Evolutionary conservation across 2,797 vertebrate genomes (phyloP), one percentile per base, ranked within the genome.

Genomic region (Gila robusta): DNA sequence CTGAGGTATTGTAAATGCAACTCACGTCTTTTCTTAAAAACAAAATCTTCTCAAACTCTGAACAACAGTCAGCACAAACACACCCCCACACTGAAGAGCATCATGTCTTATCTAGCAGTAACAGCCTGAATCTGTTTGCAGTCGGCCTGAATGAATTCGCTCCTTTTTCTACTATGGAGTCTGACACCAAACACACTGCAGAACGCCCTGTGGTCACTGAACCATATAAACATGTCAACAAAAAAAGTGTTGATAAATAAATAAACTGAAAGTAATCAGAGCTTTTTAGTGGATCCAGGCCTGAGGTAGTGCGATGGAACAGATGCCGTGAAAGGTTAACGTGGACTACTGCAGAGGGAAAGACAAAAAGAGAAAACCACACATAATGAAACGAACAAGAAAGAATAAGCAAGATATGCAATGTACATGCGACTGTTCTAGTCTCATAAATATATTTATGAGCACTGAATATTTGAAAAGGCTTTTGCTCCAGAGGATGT

Each of bases 231-330:
- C 82, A 82, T 88, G 88, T 90, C 91, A 89, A 86, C 54, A 74
- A 41, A 80, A 86, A 80, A 86, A 85, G 86, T 79, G 35, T 79
- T 67, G 26, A 47, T 80, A 89, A 91, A 91, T 92, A 92, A 93
- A 81, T 90, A 88, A 84, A 90, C 37, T 66, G 87, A 88, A 83
- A 89, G 88, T 89, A 90, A 92, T 92, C 89, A 90, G 89, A 90
- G 64, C 0, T 32, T 39, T 67, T 67, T 32, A 84, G 71, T 32
- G 14, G 26, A 78, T 35, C 44, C 76, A 67, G 39, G 37, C 35
- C 39, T n/a, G 44, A 71, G 8, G 81, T 74, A 64, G 16, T 21
- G 69, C 2, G 7, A 82, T 28, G 41, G 81, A 10, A 78, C 11
- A 86, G 35, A 47, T 37, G 70, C 44, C 74, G 49, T 73, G 44